These are phyloP conservation scores for Aphodius sticticus DNA, from an alignment of 2,888 invertebrate genomes.

Conservation along the genomic window DNA sequence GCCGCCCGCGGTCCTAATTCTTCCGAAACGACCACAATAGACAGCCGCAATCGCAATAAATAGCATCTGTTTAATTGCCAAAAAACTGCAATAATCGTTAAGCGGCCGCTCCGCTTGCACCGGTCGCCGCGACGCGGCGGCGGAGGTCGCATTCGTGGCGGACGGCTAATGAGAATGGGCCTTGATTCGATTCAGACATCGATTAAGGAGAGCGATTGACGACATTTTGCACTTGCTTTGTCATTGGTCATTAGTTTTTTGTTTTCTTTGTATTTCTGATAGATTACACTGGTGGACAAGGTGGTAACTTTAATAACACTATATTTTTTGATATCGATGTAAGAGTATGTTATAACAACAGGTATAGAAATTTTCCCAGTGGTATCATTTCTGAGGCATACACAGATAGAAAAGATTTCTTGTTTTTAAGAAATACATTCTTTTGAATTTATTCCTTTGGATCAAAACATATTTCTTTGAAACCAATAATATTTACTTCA, in stretches of 20 bases:
- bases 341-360: no score
- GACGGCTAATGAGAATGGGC: not conserved
- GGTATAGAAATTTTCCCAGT: no score
- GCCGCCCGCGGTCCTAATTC: slow-evolving; percentile 11
- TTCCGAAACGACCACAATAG: slow-evolving; percentile 22
- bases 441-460: no score
- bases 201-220: not conserved
- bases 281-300: no score
- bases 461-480: no score
- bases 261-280: not conserved
- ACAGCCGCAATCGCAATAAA: slow-evolving; percentile 25
- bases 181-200: not conserved
- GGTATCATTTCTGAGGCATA: no score
- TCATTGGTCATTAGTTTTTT: not conserved
- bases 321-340: no score
- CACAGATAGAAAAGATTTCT: no score
- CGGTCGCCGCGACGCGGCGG: slow-evolving; percentile 15
- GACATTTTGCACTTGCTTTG: not conserved
- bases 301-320: no score
- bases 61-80: slow-evolving; percentile 32
- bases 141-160: not conserved
- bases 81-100: slow-evolving; percentile 33
- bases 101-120: slow-evolving; percentile 6
- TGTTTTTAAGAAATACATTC: no score
- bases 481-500: no score